Percentiles rank a stretch among this genome's conserved stretches.
phyloP scores from a whole-genome alignment of 2,888 invertebrate genomes.

The Zhuqinia jingwanae region DNA sequence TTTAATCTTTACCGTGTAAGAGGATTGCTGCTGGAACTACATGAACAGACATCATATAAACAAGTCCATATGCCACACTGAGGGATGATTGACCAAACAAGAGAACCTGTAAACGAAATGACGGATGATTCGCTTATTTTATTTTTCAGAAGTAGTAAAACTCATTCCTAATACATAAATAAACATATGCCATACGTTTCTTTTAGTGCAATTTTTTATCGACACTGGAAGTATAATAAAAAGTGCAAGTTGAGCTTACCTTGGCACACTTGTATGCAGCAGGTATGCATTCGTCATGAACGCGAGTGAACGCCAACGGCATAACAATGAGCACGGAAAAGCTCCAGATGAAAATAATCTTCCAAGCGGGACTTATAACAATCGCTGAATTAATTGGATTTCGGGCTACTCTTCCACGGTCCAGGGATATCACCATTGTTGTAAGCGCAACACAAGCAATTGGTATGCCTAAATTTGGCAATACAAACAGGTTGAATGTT shows the following conservation, averaged over 20 bases:
- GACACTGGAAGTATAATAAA: neutral
- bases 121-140: too few relatives aligned
- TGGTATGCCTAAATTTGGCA: conserved; percentile 57
- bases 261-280: conserved; percentile 72
- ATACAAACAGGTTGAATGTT: neutral
- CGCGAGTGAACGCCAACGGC: conserved; percentile 69
- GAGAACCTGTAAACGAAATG: too few relatives aligned
- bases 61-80: conserved; percentile 66
- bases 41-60: conserved; percentile 71
- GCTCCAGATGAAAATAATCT: conserved; percentile 71
- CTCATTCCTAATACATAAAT: too few relatives aligned
- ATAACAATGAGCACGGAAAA: conserved; percentile 72
- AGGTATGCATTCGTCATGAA: conserved; percentile 62
- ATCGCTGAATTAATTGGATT: conserved; percentile 65
- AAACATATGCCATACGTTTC: too few relatives aligned
- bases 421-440: conserved; percentile 74
- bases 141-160: too few relatives aligned
- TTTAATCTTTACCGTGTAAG: conserved; percentile 51
- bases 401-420: conserved; percentile 72
- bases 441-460: conserved; percentile 70
- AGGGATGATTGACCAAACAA: conserved; percentile 51
- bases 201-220: neutral
- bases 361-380: conserved; percentile 63
- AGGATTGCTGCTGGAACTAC: conserved; percentile 69
- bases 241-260: conserved; percentile 29